These are phyloP conservation scores for Anoplopoma fimbria DNA, from an alignment of 2,113 vertebrate species.

Conservation along the genomic window DNA sequence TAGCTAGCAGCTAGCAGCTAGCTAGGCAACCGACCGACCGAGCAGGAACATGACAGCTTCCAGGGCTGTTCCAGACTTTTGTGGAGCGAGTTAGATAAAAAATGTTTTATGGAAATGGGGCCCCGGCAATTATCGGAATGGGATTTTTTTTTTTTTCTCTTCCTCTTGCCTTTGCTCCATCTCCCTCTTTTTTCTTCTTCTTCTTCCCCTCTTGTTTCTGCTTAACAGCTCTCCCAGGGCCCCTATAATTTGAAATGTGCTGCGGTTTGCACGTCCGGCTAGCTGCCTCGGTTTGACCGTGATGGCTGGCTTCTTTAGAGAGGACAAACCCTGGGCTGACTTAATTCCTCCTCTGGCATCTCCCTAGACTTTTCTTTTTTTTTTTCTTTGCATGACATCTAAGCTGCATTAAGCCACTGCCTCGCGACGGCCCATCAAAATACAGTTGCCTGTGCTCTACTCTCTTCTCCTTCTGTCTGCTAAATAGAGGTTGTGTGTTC, in stretches of 20 bases:
- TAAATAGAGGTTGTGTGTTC: slow-evolving; percentile 59
- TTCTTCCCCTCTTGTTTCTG: slow-evolving; percentile 61
- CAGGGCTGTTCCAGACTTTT: slow-evolving; percentile 63
- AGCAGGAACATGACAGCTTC: slow-evolving; percentile 42
- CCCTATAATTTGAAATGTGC: slow-evolving; percentile 80
- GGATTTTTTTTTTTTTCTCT: slow-evolving; percentile 37
- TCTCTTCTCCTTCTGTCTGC: slow-evolving; percentile 66
- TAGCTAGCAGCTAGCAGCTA: slow-evolving; percentile 12
- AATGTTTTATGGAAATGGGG: slow-evolving; percentile 76
- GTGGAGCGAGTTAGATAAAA: slow-evolving; percentile 58
- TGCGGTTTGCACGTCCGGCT: slow-evolving; percentile 72
- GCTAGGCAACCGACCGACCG: slow-evolving; percentile 22
- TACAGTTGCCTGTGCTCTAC: slow-evolving; percentile 53
- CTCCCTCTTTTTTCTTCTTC: slow-evolving; percentile 12
- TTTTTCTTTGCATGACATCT: slow-evolving; percentile 67
- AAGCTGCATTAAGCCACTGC: slow-evolving; percentile 73
- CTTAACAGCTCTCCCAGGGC: slow-evolving; percentile 68
- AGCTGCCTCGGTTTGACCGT: slow-evolving; percentile 54
- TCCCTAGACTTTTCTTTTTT: slow-evolving; percentile 43
- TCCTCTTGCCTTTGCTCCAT: slow-evolving; percentile 23
- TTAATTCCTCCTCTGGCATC: slow-evolving; percentile 72
- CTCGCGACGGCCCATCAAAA: slow-evolving; percentile 73
- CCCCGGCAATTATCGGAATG: slow-evolving; percentile 71
- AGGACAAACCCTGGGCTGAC: slow-evolving; percentile 65
- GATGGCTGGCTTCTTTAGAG: slow-evolving; percentile 60